Conservation (phyloP, 2,888 invertebrate genomes). For the Hylaea fasciaria region DNA sequence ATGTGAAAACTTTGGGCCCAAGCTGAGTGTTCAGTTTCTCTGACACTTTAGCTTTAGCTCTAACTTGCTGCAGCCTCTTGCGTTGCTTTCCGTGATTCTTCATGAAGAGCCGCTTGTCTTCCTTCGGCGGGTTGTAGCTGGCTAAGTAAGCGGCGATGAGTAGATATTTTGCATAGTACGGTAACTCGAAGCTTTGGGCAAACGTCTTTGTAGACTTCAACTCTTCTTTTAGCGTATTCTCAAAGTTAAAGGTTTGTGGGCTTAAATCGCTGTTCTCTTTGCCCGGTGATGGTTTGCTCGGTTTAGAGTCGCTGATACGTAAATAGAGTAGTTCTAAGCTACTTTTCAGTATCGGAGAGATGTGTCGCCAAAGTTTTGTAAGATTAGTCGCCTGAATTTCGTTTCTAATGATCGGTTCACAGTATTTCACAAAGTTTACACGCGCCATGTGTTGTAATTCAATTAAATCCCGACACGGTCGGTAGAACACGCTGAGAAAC, state of each 20-base stretch:
- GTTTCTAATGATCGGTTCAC: constrained; percentile 90
- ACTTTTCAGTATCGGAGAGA: constrained; percentile 89
- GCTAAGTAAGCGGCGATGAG: constrained; percentile 96
- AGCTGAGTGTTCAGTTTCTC: constrained; percentile 87
- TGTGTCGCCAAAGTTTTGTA: constrained; percentile 91
- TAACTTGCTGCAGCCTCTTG: constrained; percentile 86
- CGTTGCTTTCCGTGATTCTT: constrained; percentile 90
- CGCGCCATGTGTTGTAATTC: constrained; percentile 93
- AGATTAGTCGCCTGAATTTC: constrained; percentile 87
- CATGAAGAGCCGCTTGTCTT: constrained; percentile 94
- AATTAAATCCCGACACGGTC: constrained; percentile 93
- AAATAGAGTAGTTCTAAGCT: constrained; percentile 92
- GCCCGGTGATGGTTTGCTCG: constrained; percentile 57
- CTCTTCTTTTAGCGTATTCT: constrained; percentile 74
- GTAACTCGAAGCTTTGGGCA: constrained; percentile 90
- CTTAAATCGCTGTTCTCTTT: constrained; percentile 65
- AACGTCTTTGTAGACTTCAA: constrained; percentile 81
- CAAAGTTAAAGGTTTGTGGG: constrained; percentile 56
- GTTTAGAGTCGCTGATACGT: constrained; percentile 79
- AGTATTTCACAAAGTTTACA: constrained; percentile 90
- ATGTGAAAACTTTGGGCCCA: constrained; percentile 93
- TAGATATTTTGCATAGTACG: constrained; percentile 95
- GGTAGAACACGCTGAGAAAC: constrained; percentile 93
- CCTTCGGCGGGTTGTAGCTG: constrained; percentile 95
- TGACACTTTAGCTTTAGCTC: constrained; percentile 84